Base-by-base conservation (phyloP, 1,140 invertebrate species). In the Rhyacophila brunnea region DNA sequence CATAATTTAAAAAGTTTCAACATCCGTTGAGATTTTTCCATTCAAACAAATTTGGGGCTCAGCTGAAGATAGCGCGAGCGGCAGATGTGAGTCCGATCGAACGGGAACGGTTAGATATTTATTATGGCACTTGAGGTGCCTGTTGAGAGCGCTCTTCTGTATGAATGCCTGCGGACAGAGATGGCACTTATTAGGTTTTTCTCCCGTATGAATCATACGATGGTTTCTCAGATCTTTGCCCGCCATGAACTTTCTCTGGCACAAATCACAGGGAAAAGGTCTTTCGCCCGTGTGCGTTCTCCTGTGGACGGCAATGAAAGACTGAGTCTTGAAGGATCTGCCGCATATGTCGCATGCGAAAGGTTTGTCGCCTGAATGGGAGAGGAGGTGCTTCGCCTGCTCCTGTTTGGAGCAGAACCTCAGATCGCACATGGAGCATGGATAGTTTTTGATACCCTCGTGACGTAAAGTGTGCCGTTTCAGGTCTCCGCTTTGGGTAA, bases 181-280 rank as follows among this genome's bases (percentile, higher is more conserved):
- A 56, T 81, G 72, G 62, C 84, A 86, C 57, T 81, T 75, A 68
- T 79, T 83, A 18, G 83, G 82, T 46, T 75, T 71, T 62, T 83
- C 80, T 1, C 79, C 75, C 2, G 79, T 82, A 63, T 85, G 83
- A 28, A 77, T 83, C 46, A 83, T 70, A 20, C 77, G 68, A 62
- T 87, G 85, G 59, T 81, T 77, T 48, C 78, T 74, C 40, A 78
- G 68, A 36, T 77, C 79, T 44, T 75, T 72, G 17, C 80, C 78
- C 48, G 78, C 78, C 10, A 74, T 74, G 64, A 84, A 86, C 56
- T 71, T 71, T 38, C 77, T 69, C 6, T 73, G 73, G 68, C 83
- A 85, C 42, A 80, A 67, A 38, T 82, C 78, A 69, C 83, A 85
- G 0, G 56, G 50, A 20, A 66, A 48, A 6, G 61, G 71, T 14